phyloP scores from a whole-genome alignment of 2,797 vertebrate genomes.

The Limnodromus scolopaceus region DNA sequence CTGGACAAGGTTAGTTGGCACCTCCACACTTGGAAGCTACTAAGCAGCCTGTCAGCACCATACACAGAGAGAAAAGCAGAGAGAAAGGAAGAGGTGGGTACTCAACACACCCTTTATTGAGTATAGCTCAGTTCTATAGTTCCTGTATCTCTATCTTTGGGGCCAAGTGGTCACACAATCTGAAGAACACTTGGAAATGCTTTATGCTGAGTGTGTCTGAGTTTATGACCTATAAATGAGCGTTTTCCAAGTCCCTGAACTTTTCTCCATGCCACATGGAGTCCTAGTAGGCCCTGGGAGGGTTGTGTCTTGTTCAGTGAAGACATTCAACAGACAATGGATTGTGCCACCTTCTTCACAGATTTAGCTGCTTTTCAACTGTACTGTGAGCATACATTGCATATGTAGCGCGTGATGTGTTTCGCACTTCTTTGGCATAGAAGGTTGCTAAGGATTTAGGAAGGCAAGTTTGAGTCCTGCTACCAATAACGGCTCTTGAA shows the following conservation, averaged over 20 bases:
- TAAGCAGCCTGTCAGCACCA: neutral
- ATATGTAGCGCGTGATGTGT: accelerated
- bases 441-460: neutral
- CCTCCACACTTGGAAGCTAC: neutral
- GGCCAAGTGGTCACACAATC: neutral
- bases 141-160: neutral
- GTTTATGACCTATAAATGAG: neutral
- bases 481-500: neutral
- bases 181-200: neutral
- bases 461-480: neutral
- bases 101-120: accelerated
- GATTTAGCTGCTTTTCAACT: neutral
- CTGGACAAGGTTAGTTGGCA: neutral
- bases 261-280: neutral
- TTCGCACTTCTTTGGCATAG: neutral
- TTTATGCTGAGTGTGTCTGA: neutral
- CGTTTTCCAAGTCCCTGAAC: neutral
- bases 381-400: no score
- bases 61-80: neutral
- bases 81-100: neutral
- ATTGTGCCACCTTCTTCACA: neutral
- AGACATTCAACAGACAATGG: neutral
- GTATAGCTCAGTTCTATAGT: neutral
- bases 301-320: neutral
- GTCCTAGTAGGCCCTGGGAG: neutral